These are phyloP conservation scores for Protonemura montana DNA, from an alignment of 2,888 invertebrate species.

Conservation along the genomic window DNA sequence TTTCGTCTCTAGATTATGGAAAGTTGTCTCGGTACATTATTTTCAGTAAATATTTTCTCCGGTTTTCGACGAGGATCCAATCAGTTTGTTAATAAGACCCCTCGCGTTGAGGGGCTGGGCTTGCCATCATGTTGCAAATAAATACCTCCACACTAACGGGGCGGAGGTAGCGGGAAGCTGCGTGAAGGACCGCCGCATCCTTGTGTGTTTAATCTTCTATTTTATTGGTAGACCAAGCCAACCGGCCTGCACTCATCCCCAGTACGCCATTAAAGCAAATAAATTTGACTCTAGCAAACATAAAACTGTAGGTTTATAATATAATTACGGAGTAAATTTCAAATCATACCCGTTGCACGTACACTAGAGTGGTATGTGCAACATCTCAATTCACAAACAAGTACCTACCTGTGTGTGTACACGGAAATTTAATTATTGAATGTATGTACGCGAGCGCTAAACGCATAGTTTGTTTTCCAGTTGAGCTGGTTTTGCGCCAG, in stretches of 20 bases:
- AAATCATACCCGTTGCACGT: background rate
- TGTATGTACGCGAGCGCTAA: background rate
- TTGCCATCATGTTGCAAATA: no score
- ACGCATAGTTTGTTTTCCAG: background rate
- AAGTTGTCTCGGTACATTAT: background rate
- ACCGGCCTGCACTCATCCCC: background rate
- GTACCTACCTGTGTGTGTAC: background rate
- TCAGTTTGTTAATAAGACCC: background rate
- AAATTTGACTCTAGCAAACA: constrained; percentile 9
- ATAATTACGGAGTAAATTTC: constrained; percentile 7
- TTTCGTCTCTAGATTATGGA: background rate
- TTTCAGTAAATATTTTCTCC: background rate
- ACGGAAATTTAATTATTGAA: background rate
- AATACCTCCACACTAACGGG: no score
- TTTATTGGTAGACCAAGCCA: background rate
- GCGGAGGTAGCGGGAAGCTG: background rate
- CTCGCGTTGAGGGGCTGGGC: no score
- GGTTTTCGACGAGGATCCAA: background rate
- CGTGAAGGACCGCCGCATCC: background rate
- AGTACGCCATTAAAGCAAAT: constrained; percentile 33
- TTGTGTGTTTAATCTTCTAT: background rate
- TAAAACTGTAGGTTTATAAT: constrained; percentile 9
- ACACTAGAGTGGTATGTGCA: background rate
- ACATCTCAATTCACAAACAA: constrained; percentile 7
- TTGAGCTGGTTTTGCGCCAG: background rate